Evolutionary conservation across 2,888 invertebrate genomes (phyloP).

Genomic region (Allolobophora icterica): DNA sequence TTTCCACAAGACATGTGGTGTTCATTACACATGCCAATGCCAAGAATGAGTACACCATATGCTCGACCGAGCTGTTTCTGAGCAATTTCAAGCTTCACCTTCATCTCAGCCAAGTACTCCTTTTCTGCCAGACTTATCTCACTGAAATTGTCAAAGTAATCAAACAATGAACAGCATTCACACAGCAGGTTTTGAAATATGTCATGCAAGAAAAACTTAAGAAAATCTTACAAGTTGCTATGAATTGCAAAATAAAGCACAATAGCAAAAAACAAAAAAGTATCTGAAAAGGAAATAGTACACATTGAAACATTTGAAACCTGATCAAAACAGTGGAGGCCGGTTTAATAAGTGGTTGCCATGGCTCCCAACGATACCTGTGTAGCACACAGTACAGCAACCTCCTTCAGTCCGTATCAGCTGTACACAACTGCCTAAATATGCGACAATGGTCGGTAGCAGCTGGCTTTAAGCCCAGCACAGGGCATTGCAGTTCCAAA

Average conservation of each 20-base stretch:
- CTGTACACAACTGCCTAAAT: no score
- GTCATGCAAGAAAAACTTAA: background rate
- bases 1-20: conserved; percentile 65
- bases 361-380: no score
- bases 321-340: no score
- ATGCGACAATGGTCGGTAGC: no score
- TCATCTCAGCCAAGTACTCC: conserved; percentile 53
- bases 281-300: no score
- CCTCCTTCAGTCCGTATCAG: no score
- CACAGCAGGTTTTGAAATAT: background rate
- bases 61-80: conserved; percentile 61
- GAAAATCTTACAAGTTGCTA: background rate
- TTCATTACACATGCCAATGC: conserved; percentile 59
- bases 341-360: no score
- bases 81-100: conserved; percentile 57
- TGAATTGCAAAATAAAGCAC: background rate
- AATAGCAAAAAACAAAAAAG: background rate
- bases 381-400: no score
- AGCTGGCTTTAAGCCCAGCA: no score
- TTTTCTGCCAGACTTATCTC: conserved; percentile 60
- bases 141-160: conserved; percentile 47
- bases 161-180: background rate
- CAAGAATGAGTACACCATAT: conserved; percentile 62
- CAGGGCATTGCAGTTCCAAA: no score
- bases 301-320: no score